Base-by-base conservation (phyloP, 2,888 invertebrate genomes). In the Drosophila algonquin region DNA sequence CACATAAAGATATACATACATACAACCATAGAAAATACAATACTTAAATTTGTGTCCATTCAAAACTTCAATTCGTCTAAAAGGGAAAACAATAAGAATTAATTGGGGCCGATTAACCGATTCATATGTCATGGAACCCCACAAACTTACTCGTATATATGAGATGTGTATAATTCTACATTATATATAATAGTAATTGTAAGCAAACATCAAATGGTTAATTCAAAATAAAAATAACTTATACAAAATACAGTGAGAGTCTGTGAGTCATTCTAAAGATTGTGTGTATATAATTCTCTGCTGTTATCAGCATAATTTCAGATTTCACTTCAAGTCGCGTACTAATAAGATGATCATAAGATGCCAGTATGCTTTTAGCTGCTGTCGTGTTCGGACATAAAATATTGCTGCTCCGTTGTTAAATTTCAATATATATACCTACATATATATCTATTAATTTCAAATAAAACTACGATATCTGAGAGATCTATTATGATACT, bases 41-140 rank as follows among this genome's bases (percentile, higher is more conserved):
- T 24, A 24, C 24, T 24, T 5, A 24, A 24, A 24, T 24, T 24
- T 24, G 82, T 87, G 87, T 87, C 83, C 78, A 77, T 81, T 79
- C 85, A 84, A 57, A 82, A 84, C 85, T 84, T 87, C 79, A 84
- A 83, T 83, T 83, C 82, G 82, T 87, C 82, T 81, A 77, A 83
- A 70, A 69, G 47, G 62, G 40, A 14, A 40, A 40, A 35, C 12
- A 71, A 87, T 79, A 88, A 88, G 83, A 83, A 81, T 68, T 72
- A 63, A 68, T 35, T n/a, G 40, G 40, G 21, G 24, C 14, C 21
- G 21, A 54, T 44, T 40, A 54, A 54, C 44, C 68, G 50, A 55
- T 65, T 45, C 65, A 67, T 67, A 35, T 50, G 65, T 44, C 44
- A 52, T 35, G 50, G 75, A 73, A 76, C 57, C 16, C 44, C 53